A percentile compares a stretch with the other conserved stretches of the same genome.
These are phyloP conservation scores for Autographa gamma DNA, from an alignment of 2,888 invertebrate genomes.

Conservation along the genomic window DNA sequence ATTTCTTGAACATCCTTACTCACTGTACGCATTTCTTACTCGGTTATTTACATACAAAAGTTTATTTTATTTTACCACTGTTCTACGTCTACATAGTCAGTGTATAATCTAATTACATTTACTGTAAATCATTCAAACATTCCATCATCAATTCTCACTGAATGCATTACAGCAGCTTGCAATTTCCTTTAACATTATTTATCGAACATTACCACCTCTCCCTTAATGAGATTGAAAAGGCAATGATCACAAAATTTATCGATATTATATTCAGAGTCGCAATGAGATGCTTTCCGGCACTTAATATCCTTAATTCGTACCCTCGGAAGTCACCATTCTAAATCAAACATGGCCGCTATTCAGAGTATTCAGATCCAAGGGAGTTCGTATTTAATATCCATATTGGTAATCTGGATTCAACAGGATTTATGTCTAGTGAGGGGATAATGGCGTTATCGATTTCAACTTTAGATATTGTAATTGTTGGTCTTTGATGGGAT, in stretches of 20 bases:
- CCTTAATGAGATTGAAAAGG: constrained; percentile 57
- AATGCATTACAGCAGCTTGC: constrained; percentile 2
- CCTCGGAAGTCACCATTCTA: constrained; percentile 85
- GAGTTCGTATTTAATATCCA: constrained; percentile 81
- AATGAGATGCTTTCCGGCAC: constrained; percentile 72
- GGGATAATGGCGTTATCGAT: constrained; percentile 23
- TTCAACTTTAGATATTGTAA: background rate
- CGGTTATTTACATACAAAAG: too few species aligned
- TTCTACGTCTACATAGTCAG: too few species aligned
- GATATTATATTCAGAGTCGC: constrained; percentile 77
- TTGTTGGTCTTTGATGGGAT: background rate
- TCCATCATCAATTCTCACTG: background rate
- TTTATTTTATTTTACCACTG: too few species aligned
- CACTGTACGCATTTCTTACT: too few species aligned
- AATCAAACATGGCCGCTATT: constrained; percentile 84
- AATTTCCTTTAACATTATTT: constrained; percentile 37
- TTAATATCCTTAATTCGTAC: constrained; percentile 80
- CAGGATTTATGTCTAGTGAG: constrained; percentile 41
- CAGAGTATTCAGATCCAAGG: constrained; percentile 72
- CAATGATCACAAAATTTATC: constrained; percentile 74
- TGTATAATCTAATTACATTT: background rate
- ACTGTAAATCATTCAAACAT: background rate
- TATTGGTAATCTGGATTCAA: constrained; percentile 55
- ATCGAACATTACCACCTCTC: constrained; percentile 45
- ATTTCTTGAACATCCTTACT: too few species aligned